Conservation (phyloP, 2,888 invertebrate genomes). For the Calephelis perditalis region DNA sequence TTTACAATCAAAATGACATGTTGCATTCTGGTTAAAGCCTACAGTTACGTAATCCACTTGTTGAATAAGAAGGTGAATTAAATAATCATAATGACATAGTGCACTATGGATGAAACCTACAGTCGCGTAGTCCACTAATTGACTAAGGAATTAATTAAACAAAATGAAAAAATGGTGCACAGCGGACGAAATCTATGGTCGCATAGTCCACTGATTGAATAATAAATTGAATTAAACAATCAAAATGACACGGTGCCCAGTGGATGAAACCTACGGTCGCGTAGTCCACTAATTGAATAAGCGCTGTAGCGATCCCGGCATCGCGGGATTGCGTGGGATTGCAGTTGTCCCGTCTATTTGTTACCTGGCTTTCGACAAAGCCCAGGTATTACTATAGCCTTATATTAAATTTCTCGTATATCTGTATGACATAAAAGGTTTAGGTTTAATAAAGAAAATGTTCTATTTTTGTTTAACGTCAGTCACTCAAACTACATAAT, state of each 20-base stretch:
- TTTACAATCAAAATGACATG: too few relatives aligned
- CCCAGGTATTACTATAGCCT: constrained; percentile 30
- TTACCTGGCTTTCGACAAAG: constrained; percentile 30
- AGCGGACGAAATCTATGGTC: background rate
- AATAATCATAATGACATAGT: too few relatives aligned
- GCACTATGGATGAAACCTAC: background rate
- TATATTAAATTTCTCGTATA: constrained; percentile 29
- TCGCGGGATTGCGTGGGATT: constrained; percentile 24
- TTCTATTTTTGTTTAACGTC: too few relatives aligned
- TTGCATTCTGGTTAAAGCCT: background rate
- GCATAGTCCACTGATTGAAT: constrained; percentile 29
- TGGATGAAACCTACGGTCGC: background rate
- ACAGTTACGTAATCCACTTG: too few relatives aligned
- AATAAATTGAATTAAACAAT: constrained; percentile 11
- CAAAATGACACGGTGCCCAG: background rate
- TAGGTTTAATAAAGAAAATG: background rate
- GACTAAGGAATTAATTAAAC: constrained; percentile 22
- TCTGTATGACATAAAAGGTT: constrained; percentile 18
- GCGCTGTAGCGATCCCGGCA: constrained; percentile 25
- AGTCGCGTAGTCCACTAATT: constrained; percentile 24
- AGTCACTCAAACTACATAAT: too few relatives aligned
- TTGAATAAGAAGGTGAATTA: too few relatives aligned
- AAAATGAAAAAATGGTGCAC: too few relatives aligned
- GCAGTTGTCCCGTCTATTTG: constrained; percentile 26
- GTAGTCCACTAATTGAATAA: constrained; percentile 31